Evolutionary conservation across 2,888 invertebrate genomes (phyloP).

Genomic region (Heteromyza rotundicornis): DNA sequence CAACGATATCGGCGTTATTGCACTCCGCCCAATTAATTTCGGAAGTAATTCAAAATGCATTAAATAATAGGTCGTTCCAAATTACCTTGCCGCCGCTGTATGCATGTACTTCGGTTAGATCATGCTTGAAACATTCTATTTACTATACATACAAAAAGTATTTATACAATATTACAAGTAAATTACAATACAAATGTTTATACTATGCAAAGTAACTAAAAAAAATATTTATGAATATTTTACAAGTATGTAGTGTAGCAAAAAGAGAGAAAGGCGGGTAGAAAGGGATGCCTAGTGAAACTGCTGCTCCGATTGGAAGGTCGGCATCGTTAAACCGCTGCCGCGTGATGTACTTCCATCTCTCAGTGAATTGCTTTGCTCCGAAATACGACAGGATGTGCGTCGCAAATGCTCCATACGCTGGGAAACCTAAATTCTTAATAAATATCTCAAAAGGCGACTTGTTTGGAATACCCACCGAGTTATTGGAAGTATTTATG

Average conservation of each 20-base stretch:
- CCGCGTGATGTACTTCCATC: constrained; percentile 17
- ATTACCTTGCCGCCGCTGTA: no score
- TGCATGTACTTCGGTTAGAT: no score
- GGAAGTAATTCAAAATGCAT: no score
- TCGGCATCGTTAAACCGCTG: constrained; percentile 2
- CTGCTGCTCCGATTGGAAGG: constrained; percentile 1
- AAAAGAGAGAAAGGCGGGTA: neutral
- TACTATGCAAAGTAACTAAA: neutral
- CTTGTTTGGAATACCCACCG: constrained; percentile 33
- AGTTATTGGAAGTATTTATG: constrained; percentile 24
- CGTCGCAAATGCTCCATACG: constrained; percentile 36
- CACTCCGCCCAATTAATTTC: no score
- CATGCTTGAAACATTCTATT: no score
- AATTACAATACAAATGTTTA: neutral
- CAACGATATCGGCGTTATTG: no score
- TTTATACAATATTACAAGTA: neutral
- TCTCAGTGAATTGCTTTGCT: constrained; percentile 32
- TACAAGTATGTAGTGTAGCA: neutral
- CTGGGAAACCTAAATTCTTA: constrained; percentile 39
- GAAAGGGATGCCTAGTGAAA: neutral
- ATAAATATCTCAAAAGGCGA: neutral
- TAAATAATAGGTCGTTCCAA: no score
- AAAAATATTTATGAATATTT: neutral
- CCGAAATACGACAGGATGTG: constrained; percentile 40
- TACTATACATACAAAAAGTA: neutral